These are phyloP conservation scores for Epistrophella euchroma DNA, from an alignment of 2,888 invertebrate genomes.

Conservation along the genomic window DNA sequence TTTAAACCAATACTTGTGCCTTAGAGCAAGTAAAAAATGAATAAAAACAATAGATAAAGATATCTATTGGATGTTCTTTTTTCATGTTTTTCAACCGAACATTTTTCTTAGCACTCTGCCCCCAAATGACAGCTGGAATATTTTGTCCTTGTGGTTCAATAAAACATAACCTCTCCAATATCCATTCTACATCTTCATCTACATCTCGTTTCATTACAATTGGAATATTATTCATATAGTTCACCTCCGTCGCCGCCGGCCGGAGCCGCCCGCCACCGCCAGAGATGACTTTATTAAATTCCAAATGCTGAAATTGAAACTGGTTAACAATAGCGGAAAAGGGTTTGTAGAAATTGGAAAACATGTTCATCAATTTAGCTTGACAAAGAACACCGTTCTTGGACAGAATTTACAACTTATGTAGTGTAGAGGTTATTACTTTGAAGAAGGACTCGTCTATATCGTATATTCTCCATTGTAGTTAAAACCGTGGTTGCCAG, in stretches of 20 bases:
- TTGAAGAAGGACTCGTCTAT: neutral
- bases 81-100: conserved; percentile 20
- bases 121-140: conserved; percentile 24
- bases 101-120: conserved; percentile 43
- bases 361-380: conserved; percentile 4
- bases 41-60: neutral
- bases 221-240: conserved; percentile 27
- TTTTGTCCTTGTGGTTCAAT: conserved; percentile 32
- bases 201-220: conserved; percentile 17
- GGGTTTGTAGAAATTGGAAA: conserved; percentile 13
- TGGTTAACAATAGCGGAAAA: neutral
- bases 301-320: conserved; percentile 13
- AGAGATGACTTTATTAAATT: conserved; percentile 63
- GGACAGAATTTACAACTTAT: neutral
- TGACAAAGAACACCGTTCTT: neutral
- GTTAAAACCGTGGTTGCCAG: neutral
- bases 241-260: neutral
- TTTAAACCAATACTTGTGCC: too few species aligned
- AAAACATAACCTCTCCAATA: neutral
- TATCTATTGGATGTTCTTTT: conserved; percentile 26
- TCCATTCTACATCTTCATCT: neutral
- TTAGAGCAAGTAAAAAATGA: too few species aligned
- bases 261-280: too few species aligned
- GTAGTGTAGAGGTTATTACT: conserved; percentile 32
- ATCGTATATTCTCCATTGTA: neutral